phyloP scores from a whole-genome alignment of 23 tunicate species.

The Aplidium turbinatum region DNA sequence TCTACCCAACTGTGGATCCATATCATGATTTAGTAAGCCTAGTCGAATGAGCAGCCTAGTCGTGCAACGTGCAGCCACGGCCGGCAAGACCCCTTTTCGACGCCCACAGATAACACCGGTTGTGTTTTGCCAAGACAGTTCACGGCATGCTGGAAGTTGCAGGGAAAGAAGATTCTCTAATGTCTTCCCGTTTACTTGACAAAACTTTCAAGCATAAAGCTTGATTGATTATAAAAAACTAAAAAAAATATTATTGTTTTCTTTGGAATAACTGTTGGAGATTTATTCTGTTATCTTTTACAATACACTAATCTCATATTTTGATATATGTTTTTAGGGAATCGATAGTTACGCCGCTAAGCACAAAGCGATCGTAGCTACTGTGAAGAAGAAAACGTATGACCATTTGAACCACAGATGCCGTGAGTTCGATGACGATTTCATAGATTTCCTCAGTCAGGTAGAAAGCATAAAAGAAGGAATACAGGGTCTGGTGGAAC shows the following conservation, averaged over 20 bases:
- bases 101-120: too few relatives aligned
- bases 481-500: slow-evolving; percentile 75
- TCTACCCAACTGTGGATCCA: too few relatives aligned
- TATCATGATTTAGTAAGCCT: too few relatives aligned
- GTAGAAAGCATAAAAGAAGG: slow-evolving; percentile 78
- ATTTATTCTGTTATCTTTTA: neutral
- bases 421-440: slow-evolving; percentile 82
- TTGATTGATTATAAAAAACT: too few relatives aligned
- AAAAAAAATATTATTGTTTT: neutral
- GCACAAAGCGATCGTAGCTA: slow-evolving; percentile 89
- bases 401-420: slow-evolving; percentile 90
- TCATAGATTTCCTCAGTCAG: slow-evolving; percentile 58
- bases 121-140: too few relatives aligned
- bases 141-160: too few relatives aligned
- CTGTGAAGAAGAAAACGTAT: slow-evolving; percentile 77
- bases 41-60: too few relatives aligned
- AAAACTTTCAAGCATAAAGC: too few relatives aligned
- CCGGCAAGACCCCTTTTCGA: too few relatives aligned
- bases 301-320: neutral
- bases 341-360: slow-evolving; percentile 71
- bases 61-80: too few relatives aligned
- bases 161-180: too few relatives aligned
- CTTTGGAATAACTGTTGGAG: neutral
- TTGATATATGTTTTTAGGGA: slow-evolving; percentile 32
- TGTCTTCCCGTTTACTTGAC: too few relatives aligned